Evolutionary conservation across 2,888 invertebrate genomes (phyloP), one percentile per base, ranked within the genome.

Genomic region (Corythucha ciliata): DNA sequence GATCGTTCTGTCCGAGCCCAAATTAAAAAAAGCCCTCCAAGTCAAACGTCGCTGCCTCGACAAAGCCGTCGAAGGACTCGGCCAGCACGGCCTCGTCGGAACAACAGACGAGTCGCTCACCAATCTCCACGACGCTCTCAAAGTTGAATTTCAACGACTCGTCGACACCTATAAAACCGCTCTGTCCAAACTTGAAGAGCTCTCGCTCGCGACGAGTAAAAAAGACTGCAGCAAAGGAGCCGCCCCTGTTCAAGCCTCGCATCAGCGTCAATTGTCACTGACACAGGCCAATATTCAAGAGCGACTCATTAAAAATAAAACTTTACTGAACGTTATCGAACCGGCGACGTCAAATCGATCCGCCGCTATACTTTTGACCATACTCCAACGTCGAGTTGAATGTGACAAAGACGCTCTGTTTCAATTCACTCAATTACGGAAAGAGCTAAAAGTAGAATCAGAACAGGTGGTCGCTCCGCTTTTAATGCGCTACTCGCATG

Each of bases 281-380:
- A 81, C 80, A 45, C 83, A 87, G 63, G 77, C 80, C 7, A 91
- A 92, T 66, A 88, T 93, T 44, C 91, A 92, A 67, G 81, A 89
- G 60, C 72, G 92, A 1, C 74, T 93, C 48, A 91, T 92, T 63
- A 90, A 91, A 70, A 92, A 93, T 71, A 90, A 91, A 69, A 84
- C 88, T 0, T 71, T 92, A 29, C 72, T 90, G 56, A 91, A 74
- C 61, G 70, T 72, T 7, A 69, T 73, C 12, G 74, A 75, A 59
- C 74, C 90, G 39, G 81, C 87, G 53, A 72, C 91, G 60, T 86
- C 86, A 64, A 87, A 87, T 66, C 83, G 83, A 25, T 81, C 81
- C 3, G 67, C 91, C 61, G 80, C 86, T 63, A 83, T 86, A 67
- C 73, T 92, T 48, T 72, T 91, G 54, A 75, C 70, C 18, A 72